phyloP scores from a whole-genome alignment of 1,140 invertebrate genomes.

The Pseudomyrmex flavicornis region DNA sequence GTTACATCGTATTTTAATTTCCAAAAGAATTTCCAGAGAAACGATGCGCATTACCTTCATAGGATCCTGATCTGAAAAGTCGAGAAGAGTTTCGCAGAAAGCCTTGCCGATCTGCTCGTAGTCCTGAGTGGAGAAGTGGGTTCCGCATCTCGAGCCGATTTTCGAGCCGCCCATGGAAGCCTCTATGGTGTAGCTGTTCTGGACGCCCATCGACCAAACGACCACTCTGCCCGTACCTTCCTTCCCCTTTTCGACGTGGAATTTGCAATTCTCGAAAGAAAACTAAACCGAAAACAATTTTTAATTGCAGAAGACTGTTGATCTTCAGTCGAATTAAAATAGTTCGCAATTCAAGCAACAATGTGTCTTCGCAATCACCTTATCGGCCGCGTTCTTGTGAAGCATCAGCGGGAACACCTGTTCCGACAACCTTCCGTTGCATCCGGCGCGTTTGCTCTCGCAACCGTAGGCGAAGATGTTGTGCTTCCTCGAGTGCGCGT shows the following conservation, averaged over 20 bases:
- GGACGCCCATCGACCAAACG: constrained; percentile 97
- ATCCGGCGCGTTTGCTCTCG: constrained; percentile 91
- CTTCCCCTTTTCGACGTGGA: constrained; percentile 95
- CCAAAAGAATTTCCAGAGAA: constrained; percentile 29
- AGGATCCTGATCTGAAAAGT: constrained; percentile 95
- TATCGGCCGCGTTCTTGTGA: constrained; percentile 96
- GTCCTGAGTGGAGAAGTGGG: constrained; percentile 94
- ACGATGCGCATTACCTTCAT: constrained; percentile 87
- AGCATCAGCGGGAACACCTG: constrained; percentile 97
- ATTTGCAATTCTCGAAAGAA: constrained; percentile 97
- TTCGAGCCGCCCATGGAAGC: constrained; percentile 96
- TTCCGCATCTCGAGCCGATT: constrained; percentile 91
- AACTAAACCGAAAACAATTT: constrained; percentile 88
- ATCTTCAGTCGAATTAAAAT: too few species aligned
- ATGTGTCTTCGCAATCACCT: constrained; percentile 86
- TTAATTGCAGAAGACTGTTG: too few species aligned
- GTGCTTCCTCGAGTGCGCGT: constrained; percentile 97
- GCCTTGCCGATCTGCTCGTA: constrained; percentile 93
- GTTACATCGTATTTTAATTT: not conserved
- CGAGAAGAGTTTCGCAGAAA: constrained; percentile 96
- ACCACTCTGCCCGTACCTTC: constrained; percentile 97
- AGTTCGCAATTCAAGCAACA: too few species aligned
- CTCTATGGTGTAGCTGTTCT: constrained; percentile 97
- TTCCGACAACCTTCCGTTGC: constrained; percentile 92
- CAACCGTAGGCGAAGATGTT: constrained; percentile 99